Evolutionary conservation across 2,113 vertebrate genomes (phyloP).

Genomic region (Pristiophorus japonicus): DNA sequence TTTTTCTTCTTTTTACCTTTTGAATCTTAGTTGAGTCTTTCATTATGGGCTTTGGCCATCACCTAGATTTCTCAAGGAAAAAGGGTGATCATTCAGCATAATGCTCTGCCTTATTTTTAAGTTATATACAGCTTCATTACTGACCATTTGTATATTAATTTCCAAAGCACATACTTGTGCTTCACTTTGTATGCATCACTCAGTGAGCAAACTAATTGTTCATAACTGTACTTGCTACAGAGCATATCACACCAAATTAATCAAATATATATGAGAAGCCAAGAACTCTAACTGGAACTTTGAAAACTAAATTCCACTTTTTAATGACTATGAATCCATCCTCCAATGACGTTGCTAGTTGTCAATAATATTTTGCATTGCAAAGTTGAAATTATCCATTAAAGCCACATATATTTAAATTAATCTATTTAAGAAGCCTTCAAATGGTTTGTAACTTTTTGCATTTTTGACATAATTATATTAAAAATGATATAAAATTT

Average conservation of each 20-base stretch:
- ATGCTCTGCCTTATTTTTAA: neutral
- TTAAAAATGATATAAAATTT: neutral
- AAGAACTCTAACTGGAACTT: neutral
- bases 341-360: neutral
- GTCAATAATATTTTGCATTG: neutral
- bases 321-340: neutral
- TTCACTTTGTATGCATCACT: conserved; percentile 49
- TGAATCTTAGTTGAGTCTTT: neutral
- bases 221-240: neutral
- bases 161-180: conserved; percentile 65
- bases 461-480: neutral
- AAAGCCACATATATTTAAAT: neutral
- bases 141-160: conserved; percentile 74
- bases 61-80: neutral
- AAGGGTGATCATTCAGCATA: neutral
- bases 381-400: neutral
- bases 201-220: too few species aligned
- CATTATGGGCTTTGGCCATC: neutral
- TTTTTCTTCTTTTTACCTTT: neutral
- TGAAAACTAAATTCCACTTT: conserved; percentile 1
- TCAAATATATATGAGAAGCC: neutral
- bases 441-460: neutral
- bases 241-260: neutral
- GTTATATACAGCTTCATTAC: neutral
- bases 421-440: neutral